phyloP scores from a whole-genome alignment of 1,140 invertebrate species.

The Scaptomyza graminum region DNA sequence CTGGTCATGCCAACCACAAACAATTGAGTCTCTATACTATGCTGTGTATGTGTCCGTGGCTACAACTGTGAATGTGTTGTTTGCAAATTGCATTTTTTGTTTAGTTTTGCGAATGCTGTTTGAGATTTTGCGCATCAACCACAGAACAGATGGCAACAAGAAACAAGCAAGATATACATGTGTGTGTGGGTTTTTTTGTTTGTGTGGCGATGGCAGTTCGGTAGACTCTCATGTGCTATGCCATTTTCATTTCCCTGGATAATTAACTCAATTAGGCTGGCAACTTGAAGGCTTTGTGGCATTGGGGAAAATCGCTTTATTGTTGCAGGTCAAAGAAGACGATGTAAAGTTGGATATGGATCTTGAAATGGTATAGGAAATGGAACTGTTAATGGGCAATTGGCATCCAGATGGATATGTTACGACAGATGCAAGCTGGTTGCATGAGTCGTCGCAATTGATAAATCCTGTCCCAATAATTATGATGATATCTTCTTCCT shows the following conservation, averaged over 20 bases:
- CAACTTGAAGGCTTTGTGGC: constrained; percentile 77
- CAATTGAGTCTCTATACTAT: constrained; percentile 35
- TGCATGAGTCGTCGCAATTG: too few species aligned
- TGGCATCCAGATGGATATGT: constrained; percentile 4
- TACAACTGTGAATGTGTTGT: constrained; percentile 3
- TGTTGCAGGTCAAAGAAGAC: constrained; percentile 64
- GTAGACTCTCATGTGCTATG: constrained; percentile 52
- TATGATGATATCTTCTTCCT: constrained; percentile 2
- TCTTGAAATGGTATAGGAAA: background rate
- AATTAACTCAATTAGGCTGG: constrained; percentile 78
- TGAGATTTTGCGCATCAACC: constrained; percentile 55
- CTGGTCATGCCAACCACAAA: constrained; percentile 54
- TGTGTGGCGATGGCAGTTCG: constrained; percentile 21
- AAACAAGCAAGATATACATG: background rate
- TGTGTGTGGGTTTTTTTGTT: constrained; percentile 2
- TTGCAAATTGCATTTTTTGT: constrained; percentile 48
- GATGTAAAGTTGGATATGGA: background rate
- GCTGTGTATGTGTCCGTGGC: constrained; percentile 4
- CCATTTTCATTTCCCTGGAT: constrained; percentile 75
- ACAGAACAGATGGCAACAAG: constrained; percentile 41
- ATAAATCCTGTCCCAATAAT: constrained; percentile 14
- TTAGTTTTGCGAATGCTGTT: constrained; percentile 45
- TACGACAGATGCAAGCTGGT: constrained; percentile 1
- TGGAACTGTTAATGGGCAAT: constrained; percentile 7
- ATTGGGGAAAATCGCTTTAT: constrained; percentile 78